phyloP scores from a whole-genome alignment of 2,113 vertebrate species.

The Poeciliopsis occidentalis region DNA sequence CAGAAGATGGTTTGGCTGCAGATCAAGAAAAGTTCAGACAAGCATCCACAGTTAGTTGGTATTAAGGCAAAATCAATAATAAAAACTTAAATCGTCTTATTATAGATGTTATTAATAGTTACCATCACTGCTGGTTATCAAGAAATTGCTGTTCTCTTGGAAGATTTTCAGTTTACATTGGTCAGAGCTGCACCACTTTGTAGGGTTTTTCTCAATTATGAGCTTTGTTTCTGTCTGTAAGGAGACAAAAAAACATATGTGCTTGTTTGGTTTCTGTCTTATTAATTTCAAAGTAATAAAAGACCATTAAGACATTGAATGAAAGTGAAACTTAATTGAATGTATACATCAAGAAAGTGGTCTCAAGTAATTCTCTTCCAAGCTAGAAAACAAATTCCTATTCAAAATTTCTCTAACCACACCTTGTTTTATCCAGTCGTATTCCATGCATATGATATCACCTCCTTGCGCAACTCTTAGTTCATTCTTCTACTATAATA shows the following conservation, averaged over 20 bases:
- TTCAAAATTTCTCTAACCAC: slow-evolving; percentile 49
- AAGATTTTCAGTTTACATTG: slow-evolving; percentile 55
- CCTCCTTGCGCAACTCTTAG: slow-evolving; percentile 57
- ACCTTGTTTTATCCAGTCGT: slow-evolving; percentile 47
- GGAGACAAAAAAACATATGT: background rate
- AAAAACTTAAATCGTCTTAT: background rate
- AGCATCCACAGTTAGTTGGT: background rate
- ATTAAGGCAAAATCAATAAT: background rate
- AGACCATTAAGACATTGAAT: background rate
- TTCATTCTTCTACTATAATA: slow-evolving; percentile 54
- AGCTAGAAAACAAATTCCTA: slow-evolving; percentile 26
- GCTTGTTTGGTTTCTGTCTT: background rate
- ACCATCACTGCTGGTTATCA: slow-evolving; percentile 46
- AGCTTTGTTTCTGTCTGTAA: slow-evolving; percentile 43
- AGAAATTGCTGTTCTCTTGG: slow-evolving; percentile 23
- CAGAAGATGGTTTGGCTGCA: slow-evolving; percentile 19
- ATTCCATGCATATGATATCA: slow-evolving; percentile 66
- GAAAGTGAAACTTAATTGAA: background rate
- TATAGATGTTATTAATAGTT: background rate
- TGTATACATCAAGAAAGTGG: too few relatives aligned
- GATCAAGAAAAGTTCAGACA: background rate
- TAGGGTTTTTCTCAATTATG: background rate
- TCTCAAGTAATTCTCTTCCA: background rate
- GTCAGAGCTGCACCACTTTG: slow-evolving; percentile 16
- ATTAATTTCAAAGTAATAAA: background rate